Evolutionary conservation across 2,113 vertebrate genomes (phyloP).

Genomic region (Epinephelus lanceolatus): DNA sequence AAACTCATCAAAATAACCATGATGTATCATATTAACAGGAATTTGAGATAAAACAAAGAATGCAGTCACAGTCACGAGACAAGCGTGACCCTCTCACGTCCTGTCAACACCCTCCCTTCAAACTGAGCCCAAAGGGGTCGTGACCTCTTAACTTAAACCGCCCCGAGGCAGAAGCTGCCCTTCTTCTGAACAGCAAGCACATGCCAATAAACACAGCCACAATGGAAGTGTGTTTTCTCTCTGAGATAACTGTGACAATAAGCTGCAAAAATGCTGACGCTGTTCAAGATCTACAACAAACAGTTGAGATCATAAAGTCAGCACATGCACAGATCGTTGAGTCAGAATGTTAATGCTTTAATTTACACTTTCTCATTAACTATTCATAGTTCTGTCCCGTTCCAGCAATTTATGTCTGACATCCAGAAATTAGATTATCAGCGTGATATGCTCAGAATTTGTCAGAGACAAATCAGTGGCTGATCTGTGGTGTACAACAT

Average conservation of each 20-base stretch:
- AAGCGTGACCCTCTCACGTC: background rate
- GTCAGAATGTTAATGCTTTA: slow-evolving; percentile 43
- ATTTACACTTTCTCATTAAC: slow-evolving; percentile 60
- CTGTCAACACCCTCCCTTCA: slow-evolving; percentile 25
- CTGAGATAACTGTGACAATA: slow-evolving; percentile 27
- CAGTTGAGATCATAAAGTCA: slow-evolving; percentile 38
- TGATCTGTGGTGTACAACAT: slow-evolving; percentile 49
- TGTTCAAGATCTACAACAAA: slow-evolving; percentile 18
- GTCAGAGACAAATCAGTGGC: slow-evolving; percentile 49
- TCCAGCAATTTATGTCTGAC: slow-evolving; percentile 67
- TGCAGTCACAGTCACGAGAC: background rate
- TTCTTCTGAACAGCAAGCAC: slow-evolving; percentile 34
- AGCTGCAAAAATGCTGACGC: slow-evolving; percentile 32
- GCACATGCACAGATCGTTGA: slow-evolving; percentile 29
- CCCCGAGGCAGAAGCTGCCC: slow-evolving; percentile 13
- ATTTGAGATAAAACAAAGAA: background rate
- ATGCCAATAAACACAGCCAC: slow-evolving; percentile 20
- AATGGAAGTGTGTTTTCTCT: slow-evolving; percentile 45
- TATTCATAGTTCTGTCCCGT: slow-evolving; percentile 57
- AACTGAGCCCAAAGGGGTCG: slow-evolving; percentile 23
- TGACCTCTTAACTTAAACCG: slow-evolving; percentile 35
- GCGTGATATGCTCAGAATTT: slow-evolving; percentile 50
- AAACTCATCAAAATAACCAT: background rate
- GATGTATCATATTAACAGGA: background rate
- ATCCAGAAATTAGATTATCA: slow-evolving; percentile 70